Percentiles rank a stretch among this genome's conserved stretches.
These are phyloP conservation scores for Zeuzera pyrina DNA, from an alignment of 2,888 invertebrate genomes.

Conservation along the genomic window DNA sequence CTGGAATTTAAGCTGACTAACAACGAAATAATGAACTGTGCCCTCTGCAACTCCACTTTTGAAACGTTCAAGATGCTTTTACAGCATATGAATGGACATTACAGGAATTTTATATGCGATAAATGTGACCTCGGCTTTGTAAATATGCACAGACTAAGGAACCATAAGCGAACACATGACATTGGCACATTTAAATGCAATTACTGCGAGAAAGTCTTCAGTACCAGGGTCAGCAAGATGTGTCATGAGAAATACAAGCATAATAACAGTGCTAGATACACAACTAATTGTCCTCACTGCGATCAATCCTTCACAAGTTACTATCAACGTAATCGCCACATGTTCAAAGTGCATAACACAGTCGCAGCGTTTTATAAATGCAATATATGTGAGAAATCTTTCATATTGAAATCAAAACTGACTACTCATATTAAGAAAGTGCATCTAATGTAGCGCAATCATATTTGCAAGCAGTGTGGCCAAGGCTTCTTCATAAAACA, in stretches of 20 bases:
- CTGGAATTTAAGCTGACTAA: slow-evolving; percentile 49
- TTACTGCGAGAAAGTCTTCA: slow-evolving; percentile 51
- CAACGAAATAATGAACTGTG: slow-evolving; percentile 40
- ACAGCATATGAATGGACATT: slow-evolving; percentile 61
- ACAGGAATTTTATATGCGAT: slow-evolving; percentile 53
- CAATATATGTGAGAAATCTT: slow-evolving; percentile 54
- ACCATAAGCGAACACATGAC: slow-evolving; percentile 50
- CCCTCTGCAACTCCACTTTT: slow-evolving; percentile 43
- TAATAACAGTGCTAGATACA: slow-evolving; percentile 42
- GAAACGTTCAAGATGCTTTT: slow-evolving; percentile 56
- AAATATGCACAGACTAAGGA: slow-evolving; percentile 46
- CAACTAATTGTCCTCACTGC: slow-evolving; percentile 52
- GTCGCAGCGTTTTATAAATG: slow-evolving; percentile 50
- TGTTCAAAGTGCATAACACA: slow-evolving; percentile 47
- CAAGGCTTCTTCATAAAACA: slow-evolving; percentile 58
- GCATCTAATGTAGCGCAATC: slow-evolving; percentile 56
- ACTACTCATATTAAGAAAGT: slow-evolving; percentile 58
- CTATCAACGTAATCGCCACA: slow-evolving; percentile 52
- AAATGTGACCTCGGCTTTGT: slow-evolving; percentile 53
- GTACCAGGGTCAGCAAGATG: slow-evolving; percentile 36
- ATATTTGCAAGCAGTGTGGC: slow-evolving; percentile 51
- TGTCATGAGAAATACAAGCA: slow-evolving; percentile 60
- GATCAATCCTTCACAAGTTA: slow-evolving; percentile 51
- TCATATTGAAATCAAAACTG: slow-evolving; percentile 50
- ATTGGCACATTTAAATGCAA: slow-evolving; percentile 44